These are phyloP conservation scores for Zaprionus capensis DNA, from an alignment of 1,140 invertebrate species.

Conservation along the genomic window DNA sequence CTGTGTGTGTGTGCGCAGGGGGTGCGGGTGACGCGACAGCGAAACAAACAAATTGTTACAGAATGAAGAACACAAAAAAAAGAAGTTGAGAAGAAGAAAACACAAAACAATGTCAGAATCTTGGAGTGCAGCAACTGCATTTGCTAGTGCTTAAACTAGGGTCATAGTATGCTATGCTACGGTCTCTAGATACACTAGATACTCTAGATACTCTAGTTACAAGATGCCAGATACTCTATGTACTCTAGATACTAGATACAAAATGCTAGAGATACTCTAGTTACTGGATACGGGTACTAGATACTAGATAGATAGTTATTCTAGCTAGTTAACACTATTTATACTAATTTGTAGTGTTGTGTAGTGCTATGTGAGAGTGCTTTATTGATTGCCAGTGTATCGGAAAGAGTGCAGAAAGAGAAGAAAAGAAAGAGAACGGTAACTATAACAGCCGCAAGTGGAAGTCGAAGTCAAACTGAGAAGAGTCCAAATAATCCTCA, in stretches of 20 bases:
- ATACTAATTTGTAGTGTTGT: slow-evolving; percentile 29
- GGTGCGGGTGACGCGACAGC: slow-evolving; percentile 44
- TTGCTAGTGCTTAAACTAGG: background rate
- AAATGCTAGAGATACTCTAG: background rate
- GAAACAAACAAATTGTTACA: slow-evolving; percentile 56
- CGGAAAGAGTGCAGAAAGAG: slow-evolving; percentile 27
- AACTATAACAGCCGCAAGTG: slow-evolving; percentile 27
- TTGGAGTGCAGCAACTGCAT: slow-evolving; percentile 31
- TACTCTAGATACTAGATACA: background rate
- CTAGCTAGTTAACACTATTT: background rate
- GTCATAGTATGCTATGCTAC: background rate
- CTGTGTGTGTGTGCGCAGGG: slow-evolving; percentile 4
- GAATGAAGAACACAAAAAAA: slow-evolving; percentile 31
- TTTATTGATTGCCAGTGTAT: slow-evolving; percentile 25
- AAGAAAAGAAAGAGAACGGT: slow-evolving; percentile 3
- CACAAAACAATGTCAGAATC: slow-evolving; percentile 51
- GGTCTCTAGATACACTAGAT: background rate
- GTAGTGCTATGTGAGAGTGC: slow-evolving; percentile 38
- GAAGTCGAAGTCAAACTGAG: slow-evolving; percentile 4
- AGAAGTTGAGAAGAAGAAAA: slow-evolving; percentile 29
- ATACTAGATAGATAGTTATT: background rate
- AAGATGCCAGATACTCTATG: background rate
- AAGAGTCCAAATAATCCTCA: slow-evolving; percentile 19
- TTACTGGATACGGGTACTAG: background rate
- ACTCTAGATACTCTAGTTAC: background rate